Evolutionary conservation across 2,888 invertebrate genomes (phyloP), one percentile per base, ranked within the genome.

Genomic region (Zonitis immaculata): DNA sequence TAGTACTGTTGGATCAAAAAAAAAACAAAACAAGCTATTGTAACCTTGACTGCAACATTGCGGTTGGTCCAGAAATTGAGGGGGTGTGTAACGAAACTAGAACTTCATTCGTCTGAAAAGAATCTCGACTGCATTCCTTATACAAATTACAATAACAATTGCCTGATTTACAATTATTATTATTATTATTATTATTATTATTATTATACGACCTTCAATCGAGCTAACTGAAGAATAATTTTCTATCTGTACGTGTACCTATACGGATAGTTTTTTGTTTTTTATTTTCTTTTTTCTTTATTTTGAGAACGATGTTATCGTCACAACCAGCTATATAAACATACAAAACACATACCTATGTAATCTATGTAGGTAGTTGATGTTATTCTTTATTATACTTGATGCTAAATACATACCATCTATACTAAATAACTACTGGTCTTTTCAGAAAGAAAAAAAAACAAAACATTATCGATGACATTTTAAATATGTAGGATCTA

Each of bases 41-140:
- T 73, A 73, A 73, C 73, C 73, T 74, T 74, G 73, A 72, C 71
- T 69, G 66, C 63, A 59, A 66, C 66, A 66, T 67, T 63, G 63
- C 63, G 66, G 69, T 67, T 68, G 66, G 67, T 58, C 61, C 58
- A 66, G 58, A 60, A 61, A 57, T 61, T 62, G 65, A 64, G 67
- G 68, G 66, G 68, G 67, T 68, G 67, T 68, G 68, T 68, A 60
- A 62, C 26, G n/a, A 26, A 39, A 22, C 63, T 54, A 46, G 51
- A 51, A 55, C 44, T 47, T 54, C 51, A 51, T 35, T 16, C 30
- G 47, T 51, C 46, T 53, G 48, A 39, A n/a, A n/a, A 39, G 39
- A 39, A 20, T 20, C 18, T 44, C 39, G 39, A 47, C 51, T 54
- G 54, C 54, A 54, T 54, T 54, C 54, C 54, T 26, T 43, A 50